Evolutionary conservation across 2,888 invertebrate genomes (phyloP).

Genomic region (Punctoribates punctum): DNA sequence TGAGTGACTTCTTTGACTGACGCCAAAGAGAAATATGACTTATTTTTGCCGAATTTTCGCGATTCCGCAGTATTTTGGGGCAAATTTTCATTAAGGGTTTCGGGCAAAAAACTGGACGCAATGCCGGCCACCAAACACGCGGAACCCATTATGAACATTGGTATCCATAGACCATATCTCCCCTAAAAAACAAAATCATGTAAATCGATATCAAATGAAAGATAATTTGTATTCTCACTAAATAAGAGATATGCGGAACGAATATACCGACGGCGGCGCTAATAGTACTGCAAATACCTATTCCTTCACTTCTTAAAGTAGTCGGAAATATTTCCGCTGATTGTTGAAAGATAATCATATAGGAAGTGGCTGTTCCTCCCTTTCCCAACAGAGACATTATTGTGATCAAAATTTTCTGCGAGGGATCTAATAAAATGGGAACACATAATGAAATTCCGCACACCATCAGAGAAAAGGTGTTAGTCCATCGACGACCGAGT

Average conservation of each 20-base stretch:
- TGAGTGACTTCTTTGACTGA: slow-evolving; percentile 59
- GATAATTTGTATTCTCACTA: slow-evolving; percentile 42
- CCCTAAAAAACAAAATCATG: slow-evolving; percentile 1
- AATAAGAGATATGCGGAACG: slow-evolving; percentile 46
- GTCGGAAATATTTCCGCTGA: slow-evolving; percentile 67
- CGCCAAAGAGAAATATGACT: slow-evolving; percentile 49
- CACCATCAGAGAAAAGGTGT: slow-evolving; percentile 41
- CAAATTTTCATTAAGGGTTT: slow-evolving; percentile 78
- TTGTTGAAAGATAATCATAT: slow-evolving; percentile 62
- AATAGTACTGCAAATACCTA: slow-evolving; percentile 58
- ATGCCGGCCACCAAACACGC: slow-evolving; percentile 70
- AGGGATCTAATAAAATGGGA: slow-evolving; percentile 14
- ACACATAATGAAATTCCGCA: slow-evolving; percentile 42
- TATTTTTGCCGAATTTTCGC: slow-evolving; percentile 62
- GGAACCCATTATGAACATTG: slow-evolving; percentile 76
- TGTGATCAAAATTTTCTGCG: slow-evolving; percentile 14
- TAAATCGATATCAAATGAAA: neutral
- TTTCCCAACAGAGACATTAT: slow-evolving; percentile 47
- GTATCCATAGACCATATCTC: slow-evolving; percentile 56
- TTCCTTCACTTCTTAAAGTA: slow-evolving; percentile 64
- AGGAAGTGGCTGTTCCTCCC: slow-evolving; percentile 57
- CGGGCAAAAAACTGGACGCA: slow-evolving; percentile 77
- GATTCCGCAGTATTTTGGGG: slow-evolving; percentile 77
- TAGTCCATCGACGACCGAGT: slow-evolving; percentile 58
- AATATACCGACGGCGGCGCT: slow-evolving; percentile 41